Conservation (phyloP, 2,888 invertebrate genomes). For the Drosophila paranaensis region DNA sequence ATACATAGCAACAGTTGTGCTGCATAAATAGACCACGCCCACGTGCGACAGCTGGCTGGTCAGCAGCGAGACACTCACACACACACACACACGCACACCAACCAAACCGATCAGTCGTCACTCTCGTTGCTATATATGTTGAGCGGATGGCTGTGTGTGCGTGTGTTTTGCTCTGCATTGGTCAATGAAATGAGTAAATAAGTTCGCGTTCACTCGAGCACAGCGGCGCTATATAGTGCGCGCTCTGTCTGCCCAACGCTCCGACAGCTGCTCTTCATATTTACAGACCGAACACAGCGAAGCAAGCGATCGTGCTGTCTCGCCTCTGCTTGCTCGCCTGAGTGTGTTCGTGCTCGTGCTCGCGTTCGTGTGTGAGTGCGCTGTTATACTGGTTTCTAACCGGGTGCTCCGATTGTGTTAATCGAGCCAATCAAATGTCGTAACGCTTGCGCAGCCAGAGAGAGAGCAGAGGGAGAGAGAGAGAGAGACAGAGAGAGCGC, state of each 20-base stretch:
- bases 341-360: conserved; percentile 15
- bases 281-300: conserved; percentile 61
- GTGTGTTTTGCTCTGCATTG: conserved; percentile 81
- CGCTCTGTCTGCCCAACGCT: conserved; percentile 51
- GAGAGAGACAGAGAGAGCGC: conserved; percentile 28
- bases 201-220: conserved; percentile 63
- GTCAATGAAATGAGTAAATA: conserved; percentile 83
- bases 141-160: conserved; percentile 13
- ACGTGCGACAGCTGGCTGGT: conserved; percentile 52
- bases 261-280: conserved; percentile 57
- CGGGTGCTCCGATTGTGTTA: conserved; percentile 82
- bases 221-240: conserved; percentile 49
- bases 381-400: conserved; percentile 76
- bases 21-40: conserved; percentile 75
- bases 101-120: conserved; percentile 19
- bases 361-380: conserved; percentile 39
- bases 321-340: conserved; percentile 17
- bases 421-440: conserved; percentile 83
- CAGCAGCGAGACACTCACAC: conserved; percentile 16
- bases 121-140: conserved; percentile 28
- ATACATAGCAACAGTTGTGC: conserved; percentile 56
- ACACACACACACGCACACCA: conserved; percentile 18
- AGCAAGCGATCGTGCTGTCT: conserved; percentile 45
- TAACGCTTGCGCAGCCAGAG: conserved; percentile 43
- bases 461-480: conserved; percentile 31